These are phyloP conservation scores for Pherbina coryleti DNA, from an alignment of 2,888 invertebrate species.

Conservation along the genomic window DNA sequence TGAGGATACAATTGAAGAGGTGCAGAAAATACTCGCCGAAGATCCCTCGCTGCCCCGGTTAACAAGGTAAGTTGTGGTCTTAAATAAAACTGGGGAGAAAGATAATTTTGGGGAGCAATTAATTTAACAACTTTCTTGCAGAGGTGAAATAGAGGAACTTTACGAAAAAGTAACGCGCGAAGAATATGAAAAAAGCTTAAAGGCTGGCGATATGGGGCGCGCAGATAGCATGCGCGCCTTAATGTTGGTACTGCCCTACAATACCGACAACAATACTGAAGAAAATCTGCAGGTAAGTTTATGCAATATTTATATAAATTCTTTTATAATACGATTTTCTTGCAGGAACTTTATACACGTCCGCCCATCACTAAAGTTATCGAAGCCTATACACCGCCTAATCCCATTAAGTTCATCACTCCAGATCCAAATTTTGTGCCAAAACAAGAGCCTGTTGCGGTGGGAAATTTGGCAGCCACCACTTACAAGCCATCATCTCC, in stretches of 20 bases:
- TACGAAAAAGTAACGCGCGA: slow-evolving; percentile 69
- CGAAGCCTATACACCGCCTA: slow-evolving; percentile 61
- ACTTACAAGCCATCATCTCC: slow-evolving; percentile 70
- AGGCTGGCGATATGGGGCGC: slow-evolving; percentile 65
- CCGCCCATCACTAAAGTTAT: slow-evolving; percentile 68
- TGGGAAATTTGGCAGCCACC: slow-evolving; percentile 66
- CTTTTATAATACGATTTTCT: slow-evolving; percentile 2
- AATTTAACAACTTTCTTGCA: slow-evolving; percentile 42
- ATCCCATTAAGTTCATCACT: slow-evolving; percentile 62
- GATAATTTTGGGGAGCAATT: not conserved
- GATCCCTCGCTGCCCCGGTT: slow-evolving; percentile 67
- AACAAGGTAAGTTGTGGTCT: slow-evolving; percentile 59
- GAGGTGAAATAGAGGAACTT: slow-evolving; percentile 69
- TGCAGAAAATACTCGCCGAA: slow-evolving; percentile 65
- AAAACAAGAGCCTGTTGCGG: slow-evolving; percentile 56
- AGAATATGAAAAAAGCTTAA: slow-evolving; percentile 67
- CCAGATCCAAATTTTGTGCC: slow-evolving; percentile 58
- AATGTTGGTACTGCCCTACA: slow-evolving; percentile 68
- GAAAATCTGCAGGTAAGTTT: slow-evolving; percentile 62
- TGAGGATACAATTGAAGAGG: slow-evolving; percentile 67
- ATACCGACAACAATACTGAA: slow-evolving; percentile 66
- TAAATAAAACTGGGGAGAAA: not conserved
- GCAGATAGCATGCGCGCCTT: slow-evolving; percentile 69
- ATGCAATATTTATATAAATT: not conserved
- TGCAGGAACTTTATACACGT: slow-evolving; percentile 65